A percentile compares a stretch with the other conserved stretches of the same genome.
phyloP scores from a whole-genome alignment of 2,113 vertebrate genomes.

The Syrmaticus mikado region DNA sequence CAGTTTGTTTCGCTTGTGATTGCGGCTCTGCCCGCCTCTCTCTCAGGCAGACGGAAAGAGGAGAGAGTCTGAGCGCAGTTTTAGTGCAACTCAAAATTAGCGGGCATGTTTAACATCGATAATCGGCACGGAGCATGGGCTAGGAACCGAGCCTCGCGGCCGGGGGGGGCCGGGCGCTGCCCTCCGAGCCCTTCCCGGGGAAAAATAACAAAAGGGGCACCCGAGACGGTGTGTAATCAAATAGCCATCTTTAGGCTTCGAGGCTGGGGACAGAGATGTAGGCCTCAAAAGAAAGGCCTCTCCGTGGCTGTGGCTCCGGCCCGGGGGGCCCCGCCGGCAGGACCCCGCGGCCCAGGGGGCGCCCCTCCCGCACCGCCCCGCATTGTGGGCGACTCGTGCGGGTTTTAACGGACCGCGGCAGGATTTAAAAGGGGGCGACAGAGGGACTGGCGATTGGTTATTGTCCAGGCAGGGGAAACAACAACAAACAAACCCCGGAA shows the following conservation, averaged over 20 bases:
- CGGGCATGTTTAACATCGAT: conserved; percentile 95
- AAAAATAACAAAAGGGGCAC: conserved; percentile 84
- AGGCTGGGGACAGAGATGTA: conserved; percentile 90
- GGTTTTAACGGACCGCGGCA: conserved; percentile 80
- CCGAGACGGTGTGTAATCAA: conserved; percentile 83
- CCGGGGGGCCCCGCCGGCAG: conserved; percentile 58
- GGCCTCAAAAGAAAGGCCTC: conserved; percentile 93
- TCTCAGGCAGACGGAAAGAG: conserved; percentile 58
- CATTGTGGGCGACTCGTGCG: conserved; percentile 81
- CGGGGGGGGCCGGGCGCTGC: conserved; percentile 75
- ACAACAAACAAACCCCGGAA: conserved; percentile 80
- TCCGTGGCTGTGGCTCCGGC: conserved; percentile 65
- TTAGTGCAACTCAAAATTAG: conserved; percentile 95
- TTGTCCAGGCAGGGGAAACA: conserved; percentile 83
- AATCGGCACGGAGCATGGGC: conserved; percentile 86
- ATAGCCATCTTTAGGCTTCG: conserved; percentile 93
- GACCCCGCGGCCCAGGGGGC: conserved; percentile 61
- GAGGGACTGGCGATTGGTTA: conserved; percentile 85
- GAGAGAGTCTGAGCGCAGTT: conserved; percentile 85
- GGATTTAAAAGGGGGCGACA: conserved; percentile 84
- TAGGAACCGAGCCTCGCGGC: conserved; percentile 80
- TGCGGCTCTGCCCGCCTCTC: conserved; percentile 4
- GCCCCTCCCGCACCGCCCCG: conserved; percentile 67
- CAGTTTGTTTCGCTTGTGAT: conserved; percentile 53
- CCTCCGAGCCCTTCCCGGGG: conserved; percentile 73